Evolutionary conservation across 2,797 vertebrate species (phyloP).

Genomic region (Aythya fuligula): DNA sequence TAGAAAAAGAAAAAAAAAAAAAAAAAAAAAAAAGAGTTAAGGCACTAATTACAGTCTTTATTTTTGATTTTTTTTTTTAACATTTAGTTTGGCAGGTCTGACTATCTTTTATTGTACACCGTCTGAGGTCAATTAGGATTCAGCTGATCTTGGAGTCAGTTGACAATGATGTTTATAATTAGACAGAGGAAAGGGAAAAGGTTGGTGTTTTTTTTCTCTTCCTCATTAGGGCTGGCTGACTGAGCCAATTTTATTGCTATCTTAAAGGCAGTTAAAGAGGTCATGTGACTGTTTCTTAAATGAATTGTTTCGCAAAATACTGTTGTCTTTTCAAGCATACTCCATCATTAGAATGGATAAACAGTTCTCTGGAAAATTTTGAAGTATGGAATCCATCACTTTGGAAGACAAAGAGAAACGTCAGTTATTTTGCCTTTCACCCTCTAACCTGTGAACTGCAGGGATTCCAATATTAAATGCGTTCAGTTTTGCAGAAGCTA

Average conservation of each 20-base stretch:
- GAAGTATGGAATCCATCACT: not conserved
- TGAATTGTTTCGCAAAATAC: slow-evolving; percentile 57
- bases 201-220: slow-evolving; percentile 50
- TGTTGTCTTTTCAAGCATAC: slow-evolving; percentile 43
- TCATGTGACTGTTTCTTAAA: slow-evolving; percentile 63
- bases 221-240: slow-evolving; percentile 34
- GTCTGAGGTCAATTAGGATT: slow-evolving; percentile 64
- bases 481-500: not conserved
- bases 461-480: not conserved
- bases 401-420: not conserved
- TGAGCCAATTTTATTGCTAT: slow-evolving; percentile 70
- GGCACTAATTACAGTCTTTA: not conserved
- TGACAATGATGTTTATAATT: slow-evolving; percentile 65
- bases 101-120: slow-evolving; percentile 6
- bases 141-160: slow-evolving; percentile 46
- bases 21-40: slow-evolving; percentile 26
- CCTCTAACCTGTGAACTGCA: not conserved
- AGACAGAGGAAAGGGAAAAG: slow-evolving; percentile 46
- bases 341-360: not conserved
- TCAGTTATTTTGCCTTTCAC: not conserved
- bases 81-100: slow-evolving; percentile 52
- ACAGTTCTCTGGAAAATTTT: not conserved
- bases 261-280: slow-evolving; percentile 70
- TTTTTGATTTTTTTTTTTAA: slow-evolving; percentile 29
- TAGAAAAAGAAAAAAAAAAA: not conserved